Evolutionary conservation across 1,140 invertebrate genomes (phyloP).

Genomic region (Eufriesea mexicana): DNA sequence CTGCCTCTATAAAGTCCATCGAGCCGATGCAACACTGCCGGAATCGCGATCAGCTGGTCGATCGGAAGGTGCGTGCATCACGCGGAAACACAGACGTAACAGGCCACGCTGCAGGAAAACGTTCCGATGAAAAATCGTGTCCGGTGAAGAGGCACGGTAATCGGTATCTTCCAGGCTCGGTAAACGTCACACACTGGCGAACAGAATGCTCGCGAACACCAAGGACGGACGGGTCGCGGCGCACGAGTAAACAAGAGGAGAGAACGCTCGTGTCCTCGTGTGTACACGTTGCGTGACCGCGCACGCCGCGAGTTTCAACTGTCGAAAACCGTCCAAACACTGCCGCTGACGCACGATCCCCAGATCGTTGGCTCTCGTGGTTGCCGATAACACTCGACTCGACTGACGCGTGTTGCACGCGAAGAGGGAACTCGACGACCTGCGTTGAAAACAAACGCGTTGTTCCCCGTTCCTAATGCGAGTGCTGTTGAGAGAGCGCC

Average conservation of each 20-base stretch:
- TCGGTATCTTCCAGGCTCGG: not conserved
- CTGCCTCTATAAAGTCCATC: slow-evolving; percentile 46
- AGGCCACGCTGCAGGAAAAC: not conserved
- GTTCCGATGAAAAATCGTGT: not conserved
- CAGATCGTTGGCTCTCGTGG: too few species aligned
- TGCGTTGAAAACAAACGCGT: slow-evolving; percentile 6
- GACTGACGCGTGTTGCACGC: not conserved
- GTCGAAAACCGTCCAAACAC: slow-evolving; percentile 6
- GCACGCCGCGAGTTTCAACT: slow-evolving; percentile 1
- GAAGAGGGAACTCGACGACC: not conserved
- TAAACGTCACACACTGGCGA: not conserved
- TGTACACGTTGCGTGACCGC: slow-evolving; percentile 35
- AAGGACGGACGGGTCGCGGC: not conserved
- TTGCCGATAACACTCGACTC: not conserved
- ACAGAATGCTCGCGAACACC: not conserved
- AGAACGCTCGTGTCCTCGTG: slow-evolving; percentile 7
- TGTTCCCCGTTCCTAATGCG: slow-evolving; percentile 13
- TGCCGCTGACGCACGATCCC: not conserved
- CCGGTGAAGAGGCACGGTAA: not conserved
- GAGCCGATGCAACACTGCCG: slow-evolving; percentile 50
- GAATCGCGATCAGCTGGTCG: slow-evolving; percentile 62
- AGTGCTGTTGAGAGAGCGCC: slow-evolving; percentile 39
- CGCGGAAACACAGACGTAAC: not conserved
- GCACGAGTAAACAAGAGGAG: not conserved
- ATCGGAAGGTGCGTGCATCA: slow-evolving; percentile 28